A percentile compares a stretch with the other conserved stretches of the same genome.
phyloP scores from a whole-genome alignment of 2,797 vertebrate genomes.

The Falco novaeseelandiae region DNA sequence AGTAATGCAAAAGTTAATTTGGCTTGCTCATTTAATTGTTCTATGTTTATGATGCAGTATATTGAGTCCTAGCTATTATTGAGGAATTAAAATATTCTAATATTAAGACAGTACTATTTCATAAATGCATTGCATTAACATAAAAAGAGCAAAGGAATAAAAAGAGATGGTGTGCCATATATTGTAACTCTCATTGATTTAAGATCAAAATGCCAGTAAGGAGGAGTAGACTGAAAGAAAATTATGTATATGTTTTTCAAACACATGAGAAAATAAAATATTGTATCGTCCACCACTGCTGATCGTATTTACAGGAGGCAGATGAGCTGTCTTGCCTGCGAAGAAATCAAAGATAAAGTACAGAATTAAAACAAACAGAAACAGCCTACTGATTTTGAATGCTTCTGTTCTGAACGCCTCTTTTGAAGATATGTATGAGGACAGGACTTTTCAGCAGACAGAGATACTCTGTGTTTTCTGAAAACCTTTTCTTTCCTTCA shows the following conservation, averaged over 20 bases:
- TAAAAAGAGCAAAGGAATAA: neutral
- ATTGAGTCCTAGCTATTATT: neutral
- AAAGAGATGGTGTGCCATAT: neutral
- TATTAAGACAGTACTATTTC: neutral
- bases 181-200: slow-evolving; percentile 1
- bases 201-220: neutral
- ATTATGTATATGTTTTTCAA: neutral
- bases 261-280: neutral
- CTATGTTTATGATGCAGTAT: neutral
- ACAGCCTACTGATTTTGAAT: slow-evolving; percentile 2
- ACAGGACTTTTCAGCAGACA: slow-evolving; percentile 10
- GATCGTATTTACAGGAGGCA: neutral
- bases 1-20: neutral
- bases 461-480: neutral
- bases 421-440: slow-evolving; percentile 7
- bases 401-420: neutral
- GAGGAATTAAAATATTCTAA: neutral
- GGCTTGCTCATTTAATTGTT: neutral
- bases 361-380: slow-evolving; percentile 39
- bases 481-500: neutral
- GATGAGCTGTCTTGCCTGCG: neutral
- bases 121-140: neutral
- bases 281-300: neutral
- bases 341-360: neutral
- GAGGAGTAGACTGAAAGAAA: neutral